Evolutionary conservation across 1,140 invertebrate species (phyloP).

Genomic region (Whitmania pigra): DNA sequence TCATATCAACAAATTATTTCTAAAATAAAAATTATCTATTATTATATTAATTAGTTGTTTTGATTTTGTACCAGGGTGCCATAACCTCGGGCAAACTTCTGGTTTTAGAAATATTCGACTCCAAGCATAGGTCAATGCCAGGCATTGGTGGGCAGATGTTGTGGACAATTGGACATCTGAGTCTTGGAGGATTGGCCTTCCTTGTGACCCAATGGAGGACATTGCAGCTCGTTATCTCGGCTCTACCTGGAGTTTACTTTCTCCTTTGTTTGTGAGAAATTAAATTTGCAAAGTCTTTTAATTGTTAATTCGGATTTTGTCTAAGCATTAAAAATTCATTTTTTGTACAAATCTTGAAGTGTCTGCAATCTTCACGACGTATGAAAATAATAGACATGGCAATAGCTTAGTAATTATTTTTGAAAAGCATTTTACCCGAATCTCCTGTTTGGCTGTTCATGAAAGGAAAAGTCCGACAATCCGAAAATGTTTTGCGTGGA

Average conservation of each 20-base stretch:
- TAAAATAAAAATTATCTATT: too few relatives aligned
- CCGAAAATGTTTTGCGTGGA: not conserved
- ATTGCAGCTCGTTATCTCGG: not conserved
- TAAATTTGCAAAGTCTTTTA: too few relatives aligned
- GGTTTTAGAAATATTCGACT: slow-evolving; percentile 15
- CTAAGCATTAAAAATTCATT: too few relatives aligned
- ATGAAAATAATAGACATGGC: too few relatives aligned
- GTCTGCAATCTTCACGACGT: too few relatives aligned
- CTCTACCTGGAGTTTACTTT: too few relatives aligned
- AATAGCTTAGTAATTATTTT: not conserved
- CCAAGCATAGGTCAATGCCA: slow-evolving; percentile 8
- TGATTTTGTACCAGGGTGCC: not conserved
- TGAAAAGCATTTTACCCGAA: not conserved
- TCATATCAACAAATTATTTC: too few relatives aligned
- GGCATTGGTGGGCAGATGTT: not conserved
- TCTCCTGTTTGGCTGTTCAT: not conserved
- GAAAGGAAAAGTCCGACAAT: not conserved
- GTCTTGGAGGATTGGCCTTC: not conserved
- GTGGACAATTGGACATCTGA: slow-evolving; percentile 6
- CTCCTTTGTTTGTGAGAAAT: too few relatives aligned
- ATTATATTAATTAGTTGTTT: too few relatives aligned
- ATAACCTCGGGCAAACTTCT: not conserved
- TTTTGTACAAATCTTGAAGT: too few relatives aligned
- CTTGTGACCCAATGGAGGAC: not conserved
- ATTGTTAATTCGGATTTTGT: too few relatives aligned